Evolutionary conservation across 2,113 vertebrate species (phyloP), one percentile per base, ranked within the genome.

Genomic region (Zingel zingel): DNA sequence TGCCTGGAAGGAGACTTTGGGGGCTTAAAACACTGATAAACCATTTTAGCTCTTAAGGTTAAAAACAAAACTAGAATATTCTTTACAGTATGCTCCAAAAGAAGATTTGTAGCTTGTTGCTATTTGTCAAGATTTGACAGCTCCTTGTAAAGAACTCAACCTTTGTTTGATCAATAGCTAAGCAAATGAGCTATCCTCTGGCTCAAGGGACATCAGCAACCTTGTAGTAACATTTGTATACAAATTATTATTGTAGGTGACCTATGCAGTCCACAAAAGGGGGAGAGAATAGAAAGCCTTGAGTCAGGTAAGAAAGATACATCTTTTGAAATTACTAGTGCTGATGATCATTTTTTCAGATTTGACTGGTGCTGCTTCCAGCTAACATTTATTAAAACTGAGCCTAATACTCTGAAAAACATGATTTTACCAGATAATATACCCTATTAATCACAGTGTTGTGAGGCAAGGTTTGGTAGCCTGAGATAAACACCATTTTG

Each of bases 61-160:
- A 19, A 14, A 54, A 57, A 43, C 10, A 9, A 74, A 64, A 19
- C 27, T 19, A 15, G 14, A 50, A 21, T 6, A 33, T 14, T 13
- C 25, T 58, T 53, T 14, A 53, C 61, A 43, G 21, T 54, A 19
- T 12, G 2, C 50, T 54, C 6, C 62, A 45, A 39, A 53, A 48
- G 54, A 27, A 23, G 47, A 63, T 45, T 30, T 6, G 5, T 15
- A 5, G 25, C 57, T 19, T 10, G 27, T 33, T 67, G 63, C 30
- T 27, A 51, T 27, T 57, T 72, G 65, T 86, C 83, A 66, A 1
- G 13, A 23, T 51, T 57, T 58, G 78, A 80, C 77, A 72, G 39
- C 7, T 62, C 45, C 13, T 30, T 47, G 62, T 74, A 70, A 86
- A 85, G 58, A 78, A 27, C 47, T n/a, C 33, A 14, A 43, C 71